Evolutionary conservation across 92 coral and sea anemone genomes (phyloP).

Genomic region (Parazoanthus swiftii): DNA sequence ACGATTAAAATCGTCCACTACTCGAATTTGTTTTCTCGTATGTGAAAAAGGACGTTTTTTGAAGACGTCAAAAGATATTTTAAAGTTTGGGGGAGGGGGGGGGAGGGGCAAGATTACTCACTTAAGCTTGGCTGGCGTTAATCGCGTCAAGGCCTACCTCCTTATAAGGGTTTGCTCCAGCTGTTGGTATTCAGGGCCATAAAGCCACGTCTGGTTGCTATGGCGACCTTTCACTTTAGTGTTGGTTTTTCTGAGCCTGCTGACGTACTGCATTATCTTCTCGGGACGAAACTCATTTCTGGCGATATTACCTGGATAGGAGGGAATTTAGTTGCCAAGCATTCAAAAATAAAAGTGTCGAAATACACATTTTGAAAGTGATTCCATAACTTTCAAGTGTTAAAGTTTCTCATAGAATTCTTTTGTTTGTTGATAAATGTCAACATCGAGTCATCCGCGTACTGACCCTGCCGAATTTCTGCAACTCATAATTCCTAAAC

Average conservation of each 20-base stretch:
- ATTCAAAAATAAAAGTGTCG: too few species aligned
- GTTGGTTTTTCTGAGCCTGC: conserved; percentile 50
- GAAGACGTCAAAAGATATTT: background rate
- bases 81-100: too few species aligned
- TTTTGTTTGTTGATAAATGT: too few species aligned
- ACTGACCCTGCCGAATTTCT: too few species aligned
- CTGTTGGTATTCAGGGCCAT: conserved; percentile 42
- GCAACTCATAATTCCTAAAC: too few species aligned
- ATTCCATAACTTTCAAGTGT: too few species aligned
- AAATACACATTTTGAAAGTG: too few species aligned
- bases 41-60: background rate
- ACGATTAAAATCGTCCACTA: too few species aligned
- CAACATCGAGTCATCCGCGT: too few species aligned
- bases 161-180: conserved; percentile 48
- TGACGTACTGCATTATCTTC: conserved; percentile 62
- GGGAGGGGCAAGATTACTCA: too few species aligned
- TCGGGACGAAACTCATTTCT: conserved; percentile 59
- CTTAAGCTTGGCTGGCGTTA: background rate
- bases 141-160: conserved; percentile 44
- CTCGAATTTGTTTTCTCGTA: background rate
- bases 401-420: too few species aligned
- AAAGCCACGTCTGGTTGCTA: conserved; percentile 82
- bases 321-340: background rate
- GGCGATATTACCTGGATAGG: conserved; percentile 55
- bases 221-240: conserved; percentile 77